phyloP scores from a whole-genome alignment of 2,888 invertebrate species.

The Andricus quercusramuli region DNA sequence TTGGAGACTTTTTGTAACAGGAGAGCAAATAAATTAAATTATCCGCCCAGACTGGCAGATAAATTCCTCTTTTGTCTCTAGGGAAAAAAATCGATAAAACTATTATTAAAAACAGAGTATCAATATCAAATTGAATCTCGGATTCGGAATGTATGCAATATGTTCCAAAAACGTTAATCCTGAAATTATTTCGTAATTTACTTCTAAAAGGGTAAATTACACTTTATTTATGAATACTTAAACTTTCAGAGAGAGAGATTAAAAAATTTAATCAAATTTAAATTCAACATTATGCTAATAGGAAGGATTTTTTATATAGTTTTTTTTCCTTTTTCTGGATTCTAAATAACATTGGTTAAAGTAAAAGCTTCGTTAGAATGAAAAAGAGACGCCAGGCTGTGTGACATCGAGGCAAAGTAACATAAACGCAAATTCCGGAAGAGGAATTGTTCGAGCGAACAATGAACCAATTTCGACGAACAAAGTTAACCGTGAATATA shows the following conservation, averaged over 20 bases:
- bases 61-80: not conserved
- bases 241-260: too few species aligned
- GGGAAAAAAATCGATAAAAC: not conserved
- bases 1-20: not conserved
- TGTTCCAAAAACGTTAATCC: not conserved
- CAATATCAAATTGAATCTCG: not conserved
- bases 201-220: not conserved
- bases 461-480: slow-evolving; percentile 52
- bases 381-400: slow-evolving; percentile 12
- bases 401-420: slow-evolving; percentile 2
- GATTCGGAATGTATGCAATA: not conserved
- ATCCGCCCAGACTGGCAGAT: not conserved
- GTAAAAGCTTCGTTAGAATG: not conserved
- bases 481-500: slow-evolving; percentile 52
- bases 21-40: not conserved
- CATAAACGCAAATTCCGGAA: slow-evolving; percentile 46
- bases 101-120: not conserved
- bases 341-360: not conserved
- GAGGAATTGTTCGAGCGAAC: slow-evolving; percentile 48
- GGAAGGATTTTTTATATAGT: too few species aligned
- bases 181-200: not conserved
- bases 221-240: not conserved
- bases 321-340: too few species aligned
- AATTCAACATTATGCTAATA: too few species aligned
- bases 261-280: too few species aligned